Evolutionary conservation across 2,888 invertebrate species (phyloP), one percentile per base, ranked within the genome.

Genomic region (Eristalis intricaria): DNA sequence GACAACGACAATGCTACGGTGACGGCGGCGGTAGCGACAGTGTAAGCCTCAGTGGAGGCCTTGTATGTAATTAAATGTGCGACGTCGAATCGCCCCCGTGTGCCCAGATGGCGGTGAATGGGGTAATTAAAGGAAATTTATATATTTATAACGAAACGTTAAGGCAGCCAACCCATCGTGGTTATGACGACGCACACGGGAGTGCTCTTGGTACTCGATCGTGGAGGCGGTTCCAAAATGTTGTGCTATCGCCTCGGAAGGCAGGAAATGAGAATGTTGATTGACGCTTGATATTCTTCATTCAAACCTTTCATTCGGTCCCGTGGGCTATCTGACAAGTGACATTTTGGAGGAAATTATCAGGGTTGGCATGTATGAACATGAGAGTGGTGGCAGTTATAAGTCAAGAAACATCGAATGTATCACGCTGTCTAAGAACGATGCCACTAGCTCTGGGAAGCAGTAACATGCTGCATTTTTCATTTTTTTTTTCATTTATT

Each of bases 111-210:
- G 78, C 58, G 63, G 65, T 32, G 29, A 83, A 69, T 69, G 64
- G 79, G 68, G 50, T 73, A 83, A 68, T 83, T 83, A 58, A 70
- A 40, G 13, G 64, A 43, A 58, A 77, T 71, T 61, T 66, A 71
- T 43, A 79, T 61, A 70, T 79, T 70, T 50, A 70, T 79, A 79
- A 65, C 65, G 74, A 43, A 56, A 70, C 84, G 70, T 84, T 70
- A 70, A 74, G n/a, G 43, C 22, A 50, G 50, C 7, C n/a, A 50
- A 50, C 2, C 50, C 50, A 8, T 50, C 19, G 19, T 8, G 19
- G 19, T 2, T n/a, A 19, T n/a, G 19, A 3, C 26, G 26, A 26
- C 26, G 26, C 26, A 26, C 26, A 26, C 26, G 2, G 26, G 3
- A 2, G 26, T 26, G 26, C 26, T 26, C 26, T 26, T 26, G 26